Conservation (phyloP, 2,797 vertebrate genomes). For the Pagetopsis macropterus region DNA sequence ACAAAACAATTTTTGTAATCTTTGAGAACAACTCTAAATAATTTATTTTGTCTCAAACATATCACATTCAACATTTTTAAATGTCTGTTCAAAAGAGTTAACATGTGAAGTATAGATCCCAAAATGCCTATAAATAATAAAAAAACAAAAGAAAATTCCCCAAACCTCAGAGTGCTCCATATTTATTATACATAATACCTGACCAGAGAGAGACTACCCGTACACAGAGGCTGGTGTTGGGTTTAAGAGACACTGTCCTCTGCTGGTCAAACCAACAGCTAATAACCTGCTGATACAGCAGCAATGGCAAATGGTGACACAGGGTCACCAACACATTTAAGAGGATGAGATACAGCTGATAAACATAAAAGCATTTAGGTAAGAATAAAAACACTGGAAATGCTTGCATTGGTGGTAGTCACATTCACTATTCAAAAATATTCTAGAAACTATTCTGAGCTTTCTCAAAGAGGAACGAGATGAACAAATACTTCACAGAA, state of each 20-base stretch:
- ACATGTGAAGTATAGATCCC: constrained; percentile 27
- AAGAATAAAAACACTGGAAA: constrained; percentile 10
- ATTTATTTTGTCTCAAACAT: constrained; percentile 27
- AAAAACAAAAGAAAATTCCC: constrained; percentile 27
- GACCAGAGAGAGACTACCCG: constrained; percentile 13
- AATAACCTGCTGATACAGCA: constrained; percentile 80
- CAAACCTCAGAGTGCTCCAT: constrained; percentile 44
- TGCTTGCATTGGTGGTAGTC: constrained; percentile 33
- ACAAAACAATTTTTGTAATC: constrained; percentile 9
- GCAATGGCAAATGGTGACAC: constrained; percentile 52
- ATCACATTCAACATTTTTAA: constrained; percentile 45
- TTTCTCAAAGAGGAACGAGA: constrained; percentile 22
- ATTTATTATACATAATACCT: constrained; percentile 26
- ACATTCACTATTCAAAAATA: constrained; percentile 27
- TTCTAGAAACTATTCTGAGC: constrained; percentile 12
- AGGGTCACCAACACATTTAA: constrained; percentile 40
- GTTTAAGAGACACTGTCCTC: constrained; percentile 74
- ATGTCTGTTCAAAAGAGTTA: constrained; percentile 18
- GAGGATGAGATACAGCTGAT: constrained; percentile 30
- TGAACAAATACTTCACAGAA: constrained; percentile 29
- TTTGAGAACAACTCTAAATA: constrained; percentile 58
- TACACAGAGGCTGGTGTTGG: constrained; percentile 18
- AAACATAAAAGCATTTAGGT: background rate
- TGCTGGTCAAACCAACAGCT: constrained; percentile 71
- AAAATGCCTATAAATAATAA: constrained; percentile 62